Evolutionary conservation across 1,140 invertebrate species (phyloP).

Genomic region (Drosophila nannoptera): DNA sequence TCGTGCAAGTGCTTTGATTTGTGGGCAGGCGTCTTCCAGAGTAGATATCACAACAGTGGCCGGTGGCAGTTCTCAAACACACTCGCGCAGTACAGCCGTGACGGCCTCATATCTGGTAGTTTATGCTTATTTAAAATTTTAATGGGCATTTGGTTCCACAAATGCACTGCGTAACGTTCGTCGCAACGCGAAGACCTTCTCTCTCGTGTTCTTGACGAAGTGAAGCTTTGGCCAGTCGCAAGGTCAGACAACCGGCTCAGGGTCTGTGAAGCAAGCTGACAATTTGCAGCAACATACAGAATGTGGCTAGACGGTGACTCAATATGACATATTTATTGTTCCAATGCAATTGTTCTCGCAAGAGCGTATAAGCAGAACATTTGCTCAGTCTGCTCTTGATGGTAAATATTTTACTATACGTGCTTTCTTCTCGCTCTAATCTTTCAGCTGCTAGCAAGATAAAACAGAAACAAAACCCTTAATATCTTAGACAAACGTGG

Average conservation of each 20-base stretch:
- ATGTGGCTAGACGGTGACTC: too few relatives aligned
- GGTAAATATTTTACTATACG: not conserved
- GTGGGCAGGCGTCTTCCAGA: not conserved
- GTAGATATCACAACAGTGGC: not conserved
- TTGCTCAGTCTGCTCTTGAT: not conserved
- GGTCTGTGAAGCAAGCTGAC: not conserved
- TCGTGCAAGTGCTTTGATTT: not conserved
- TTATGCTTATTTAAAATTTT: too few relatives aligned
- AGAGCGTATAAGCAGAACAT: too few relatives aligned
- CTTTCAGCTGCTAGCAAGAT: conserved; percentile 25
- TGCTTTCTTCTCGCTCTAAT: conserved; percentile 16
- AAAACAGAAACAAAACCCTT: not conserved
- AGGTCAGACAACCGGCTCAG: conserved; percentile 5
- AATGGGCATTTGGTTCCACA: not conserved
- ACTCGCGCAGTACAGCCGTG: not conserved
- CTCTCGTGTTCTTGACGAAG: conserved; percentile 1
- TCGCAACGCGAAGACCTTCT: too few relatives aligned
- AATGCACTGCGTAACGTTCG: not conserved
- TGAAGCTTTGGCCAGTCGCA: not conserved
- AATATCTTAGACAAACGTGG: conserved; percentile 6
- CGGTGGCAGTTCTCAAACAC: conserved; percentile 6
- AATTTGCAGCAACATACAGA: too few relatives aligned
- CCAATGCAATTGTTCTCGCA: too few relatives aligned
- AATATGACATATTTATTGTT: too few relatives aligned
- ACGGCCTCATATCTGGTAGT: not conserved